Evolutionary conservation across 2,113 vertebrate species (phyloP), one percentile per base, ranked within the genome.

Genomic region (Neopipo cinnamomea): DNA sequence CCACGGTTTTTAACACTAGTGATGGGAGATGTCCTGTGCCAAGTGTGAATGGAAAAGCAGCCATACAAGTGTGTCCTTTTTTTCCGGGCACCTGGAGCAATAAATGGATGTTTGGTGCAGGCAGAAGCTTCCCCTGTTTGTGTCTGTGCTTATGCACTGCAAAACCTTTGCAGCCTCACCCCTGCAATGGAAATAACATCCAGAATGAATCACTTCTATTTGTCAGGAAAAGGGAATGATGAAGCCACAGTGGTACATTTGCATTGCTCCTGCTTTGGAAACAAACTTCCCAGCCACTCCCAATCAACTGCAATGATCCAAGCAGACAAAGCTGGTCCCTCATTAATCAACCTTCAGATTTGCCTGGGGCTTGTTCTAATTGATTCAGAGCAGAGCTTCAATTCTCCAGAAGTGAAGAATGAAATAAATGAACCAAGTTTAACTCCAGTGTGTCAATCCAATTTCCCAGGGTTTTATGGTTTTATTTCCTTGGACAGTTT

Each of bases 311-410:
- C 18, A 46, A 15, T 4, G 17, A 88, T 52, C 37, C 25, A 49
- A 56, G 21, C 14, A 91, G 37, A 5, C 5, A 11, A 85, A 84
- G 25, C 25, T 89, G n/a, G 4, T 61, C 76, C 47, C 77, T 95
- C 62, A n/a, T 79, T 91, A 89, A 92, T 85, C 88, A 91, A 1
- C 74, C 24, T 86, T 41, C 7, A 9, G 37, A 39, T 94, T n/a
- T 93, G 82, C 93, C 88, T 76, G 46, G 21, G 70, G 79, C 70
- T 93, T 41, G 49, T 80, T 92, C 79, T 93, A 87, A 96, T 91
- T 97, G 85, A 94, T 92, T 94, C 72, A 3, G 2, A 75, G 53
- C 41, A 68, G 68, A 87, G 37, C 53, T 85, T 75, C 49, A 52
- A 12, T 65, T 88, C 73, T 85, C 42, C 55, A 68, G 85, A 58